These are phyloP conservation scores for Chloroclysta siterata DNA, from an alignment of 2,888 invertebrate genomes.

Conservation along the genomic window DNA sequence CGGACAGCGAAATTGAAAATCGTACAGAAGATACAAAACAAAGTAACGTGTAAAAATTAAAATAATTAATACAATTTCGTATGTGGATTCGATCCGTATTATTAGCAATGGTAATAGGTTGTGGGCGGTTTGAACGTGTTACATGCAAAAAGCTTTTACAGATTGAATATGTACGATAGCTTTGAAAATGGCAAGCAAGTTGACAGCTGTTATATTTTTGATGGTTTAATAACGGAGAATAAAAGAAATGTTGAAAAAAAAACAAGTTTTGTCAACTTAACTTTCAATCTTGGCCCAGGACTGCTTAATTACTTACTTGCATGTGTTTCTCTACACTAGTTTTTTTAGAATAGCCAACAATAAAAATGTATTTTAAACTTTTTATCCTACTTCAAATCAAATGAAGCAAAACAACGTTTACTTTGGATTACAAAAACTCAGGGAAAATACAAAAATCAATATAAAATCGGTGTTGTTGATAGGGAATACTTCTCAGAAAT, in stretches of 20 bases:
- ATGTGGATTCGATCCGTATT: conserved; percentile 30
- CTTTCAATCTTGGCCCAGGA: no score
- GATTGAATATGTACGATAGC: conserved; percentile 37
- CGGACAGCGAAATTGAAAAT: conserved; percentile 19
- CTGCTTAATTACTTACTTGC: no score
- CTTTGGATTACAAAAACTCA: no score
- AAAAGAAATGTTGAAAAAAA: neutral
- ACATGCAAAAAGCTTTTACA: conserved; percentile 44
- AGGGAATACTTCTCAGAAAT: no score
- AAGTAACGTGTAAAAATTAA: conserved; percentile 13
- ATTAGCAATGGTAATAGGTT: conserved; percentile 44
- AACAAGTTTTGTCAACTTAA: neutral
- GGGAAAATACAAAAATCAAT: no score
- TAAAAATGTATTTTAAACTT: no score
- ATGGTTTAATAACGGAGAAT: conserved; percentile 36
- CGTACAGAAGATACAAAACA: conserved; percentile 20
- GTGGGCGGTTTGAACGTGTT: conserved; percentile 43
- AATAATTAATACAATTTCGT: conserved; percentile 22
- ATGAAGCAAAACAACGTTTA: no score
- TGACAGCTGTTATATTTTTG: conserved; percentile 43
- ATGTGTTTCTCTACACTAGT: no score
- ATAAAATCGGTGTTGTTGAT: no score
- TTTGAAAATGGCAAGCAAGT: conserved; percentile 45
- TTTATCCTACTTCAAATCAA: no score
- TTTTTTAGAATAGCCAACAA: no score